phyloP scores from a whole-genome alignment of 2,888 invertebrate genomes.

The Catotricha subobsoleta region DNA sequence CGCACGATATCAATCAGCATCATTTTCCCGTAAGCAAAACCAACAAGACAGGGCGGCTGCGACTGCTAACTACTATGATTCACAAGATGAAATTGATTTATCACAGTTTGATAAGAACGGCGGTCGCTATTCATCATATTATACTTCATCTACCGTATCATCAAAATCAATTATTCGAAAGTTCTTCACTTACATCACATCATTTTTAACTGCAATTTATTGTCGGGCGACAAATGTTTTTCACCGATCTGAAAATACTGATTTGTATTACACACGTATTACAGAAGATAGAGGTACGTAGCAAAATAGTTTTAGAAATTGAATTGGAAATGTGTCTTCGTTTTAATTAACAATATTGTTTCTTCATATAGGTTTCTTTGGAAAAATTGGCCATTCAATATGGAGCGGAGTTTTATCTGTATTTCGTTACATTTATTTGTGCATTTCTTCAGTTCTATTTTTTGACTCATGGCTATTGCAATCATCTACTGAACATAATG shows the following conservation, averaged over 20 bases:
- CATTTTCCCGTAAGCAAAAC: constrained; percentile 4
- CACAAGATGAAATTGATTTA: constrained; percentile 25
- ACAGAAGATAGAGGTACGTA: constrained; percentile 8
- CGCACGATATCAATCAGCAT: constrained; percentile 20
- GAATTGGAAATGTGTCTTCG: neutral
- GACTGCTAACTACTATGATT: constrained; percentile 21
- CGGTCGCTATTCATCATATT: constrained; percentile 7
- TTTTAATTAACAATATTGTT: neutral
- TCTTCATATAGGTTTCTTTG: constrained; percentile 16
- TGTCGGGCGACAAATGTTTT: constrained; percentile 3
- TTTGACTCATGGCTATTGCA: constrained; percentile 20
- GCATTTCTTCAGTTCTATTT: constrained; percentile 24
- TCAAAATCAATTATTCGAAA: constrained; percentile 6
- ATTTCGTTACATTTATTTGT: constrained; percentile 20
- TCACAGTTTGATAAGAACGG: constrained; percentile 15
- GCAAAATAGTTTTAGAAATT: neutral
- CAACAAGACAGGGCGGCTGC: too few relatives aligned
- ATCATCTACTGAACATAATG: constrained; percentile 15
- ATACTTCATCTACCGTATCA: neutral
- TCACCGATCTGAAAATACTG: neutral
- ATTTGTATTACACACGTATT: constrained; percentile 3
- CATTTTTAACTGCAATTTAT: constrained; percentile 3
- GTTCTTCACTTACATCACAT: constrained; percentile 8
- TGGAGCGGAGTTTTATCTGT: constrained; percentile 15
- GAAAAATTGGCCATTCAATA: constrained; percentile 15